A percentile compares a stretch with the other conserved stretches of the same genome.
Conservation (phyloP, 2,113 vertebrate genomes). For the Barnardius zonarius region DNA sequence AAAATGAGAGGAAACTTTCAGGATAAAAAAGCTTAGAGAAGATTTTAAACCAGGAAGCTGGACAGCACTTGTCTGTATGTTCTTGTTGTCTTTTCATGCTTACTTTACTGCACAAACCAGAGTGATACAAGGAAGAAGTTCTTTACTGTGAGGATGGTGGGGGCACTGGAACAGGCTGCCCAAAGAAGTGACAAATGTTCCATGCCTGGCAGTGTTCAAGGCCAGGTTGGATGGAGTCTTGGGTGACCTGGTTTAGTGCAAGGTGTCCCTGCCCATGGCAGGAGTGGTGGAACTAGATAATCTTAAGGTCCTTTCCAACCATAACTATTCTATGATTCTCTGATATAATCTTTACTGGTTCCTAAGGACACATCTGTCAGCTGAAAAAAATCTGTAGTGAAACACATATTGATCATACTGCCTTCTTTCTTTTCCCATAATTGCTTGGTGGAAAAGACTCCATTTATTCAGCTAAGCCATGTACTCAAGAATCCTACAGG, state of each 20-base stretch:
- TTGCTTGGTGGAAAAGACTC: neutral
- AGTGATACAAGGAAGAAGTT: neutral
- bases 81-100: neutral
- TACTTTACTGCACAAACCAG: neutral
- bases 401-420: neutral
- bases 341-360: neutral
- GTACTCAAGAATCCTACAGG: neutral
- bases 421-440: neutral
- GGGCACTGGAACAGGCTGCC: neutral
- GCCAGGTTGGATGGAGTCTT: neutral
- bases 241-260: neutral
- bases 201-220: neutral
- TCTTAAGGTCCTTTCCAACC: neutral
- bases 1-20: neutral
- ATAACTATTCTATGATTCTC: neutral
- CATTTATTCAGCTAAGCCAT: neutral
- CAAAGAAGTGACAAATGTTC: neutral
- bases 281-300: neutral
- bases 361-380: neutral
- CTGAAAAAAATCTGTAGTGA: neutral
- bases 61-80: neutral
- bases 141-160: neutral
- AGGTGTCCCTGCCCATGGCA: neutral
- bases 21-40: neutral
- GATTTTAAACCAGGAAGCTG: neutral